These are phyloP conservation scores for Melieria picta DNA, from an alignment of 2,888 invertebrate species.

Conservation along the genomic window DNA sequence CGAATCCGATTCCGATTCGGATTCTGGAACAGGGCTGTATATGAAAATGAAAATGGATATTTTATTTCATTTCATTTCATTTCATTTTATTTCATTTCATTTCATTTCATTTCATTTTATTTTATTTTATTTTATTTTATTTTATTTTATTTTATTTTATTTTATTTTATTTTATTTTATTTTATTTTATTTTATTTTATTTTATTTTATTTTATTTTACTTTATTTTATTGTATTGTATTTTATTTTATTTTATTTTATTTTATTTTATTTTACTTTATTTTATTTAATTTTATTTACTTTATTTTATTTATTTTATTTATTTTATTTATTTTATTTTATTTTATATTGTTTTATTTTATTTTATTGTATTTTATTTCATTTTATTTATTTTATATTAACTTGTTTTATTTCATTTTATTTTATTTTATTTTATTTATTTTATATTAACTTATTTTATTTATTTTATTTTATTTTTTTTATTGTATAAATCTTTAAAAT, in stretches of 20 bases:
- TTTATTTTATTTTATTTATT: slow-evolving; percentile 2
- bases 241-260: not conserved
- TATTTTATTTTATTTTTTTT: not conserved
- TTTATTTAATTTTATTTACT: slow-evolving; percentile 3
- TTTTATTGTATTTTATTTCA: not conserved
- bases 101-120: too few relatives aligned
- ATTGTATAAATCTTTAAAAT: too few relatives aligned
- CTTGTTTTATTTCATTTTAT: not conserved
- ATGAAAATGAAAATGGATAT: too few relatives aligned
- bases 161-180: too few relatives aligned
- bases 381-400: slow-evolving; percentile 3
- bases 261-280: not conserved
- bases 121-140: too few relatives aligned
- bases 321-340: slow-evolving; percentile 5
- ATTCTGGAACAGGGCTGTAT: too few relatives aligned
- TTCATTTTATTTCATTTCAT: too few relatives aligned
- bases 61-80: too few relatives aligned
- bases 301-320: not conserved
- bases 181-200: not conserved
- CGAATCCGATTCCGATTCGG: too few relatives aligned
- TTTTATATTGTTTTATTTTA: slow-evolving; percentile 5
- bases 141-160: too few relatives aligned
- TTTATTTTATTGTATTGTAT: not conserved
- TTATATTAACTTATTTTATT: not conserved
- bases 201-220: not conserved